Percentiles rank a stretch among this genome's conserved stretches.
These are phyloP conservation scores for Benitochromis conjunctus DNA, from an alignment of 2,113 vertebrate species.

Conservation along the genomic window DNA sequence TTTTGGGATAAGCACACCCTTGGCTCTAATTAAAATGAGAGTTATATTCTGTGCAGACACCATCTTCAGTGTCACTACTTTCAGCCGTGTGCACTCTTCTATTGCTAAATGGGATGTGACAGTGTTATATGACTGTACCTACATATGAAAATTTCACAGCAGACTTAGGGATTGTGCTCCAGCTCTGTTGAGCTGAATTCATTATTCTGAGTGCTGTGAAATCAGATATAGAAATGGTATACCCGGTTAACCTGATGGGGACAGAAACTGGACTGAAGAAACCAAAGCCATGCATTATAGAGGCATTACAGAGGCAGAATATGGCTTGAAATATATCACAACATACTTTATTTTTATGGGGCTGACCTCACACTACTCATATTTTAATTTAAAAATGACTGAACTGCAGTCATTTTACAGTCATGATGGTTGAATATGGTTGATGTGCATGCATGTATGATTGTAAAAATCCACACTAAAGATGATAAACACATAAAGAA, in stretches of 20 bases:
- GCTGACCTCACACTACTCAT: neutral
- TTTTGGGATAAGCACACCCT: neutral
- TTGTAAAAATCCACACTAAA: neutral
- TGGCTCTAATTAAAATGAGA: neutral
- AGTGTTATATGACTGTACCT: neutral
- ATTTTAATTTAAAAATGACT: neutral
- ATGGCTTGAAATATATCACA: conserved; percentile 29
- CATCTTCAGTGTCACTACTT: neutral
- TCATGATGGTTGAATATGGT: neutral
- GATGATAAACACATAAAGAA: neutral
- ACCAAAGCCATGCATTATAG: neutral
- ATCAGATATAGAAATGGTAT: conserved; percentile 39
- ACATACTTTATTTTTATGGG: conserved; percentile 27
- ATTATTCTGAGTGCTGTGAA: conserved; percentile 13
- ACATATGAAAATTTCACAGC: conserved; percentile 2
- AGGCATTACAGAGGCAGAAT: neutral
- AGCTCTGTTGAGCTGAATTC: neutral
- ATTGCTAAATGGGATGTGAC: conserved; percentile 5
- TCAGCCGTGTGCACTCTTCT: neutral
- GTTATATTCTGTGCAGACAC: neutral
- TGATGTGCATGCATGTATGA: neutral
- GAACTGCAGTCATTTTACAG: neutral
- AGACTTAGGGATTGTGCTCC: neutral
- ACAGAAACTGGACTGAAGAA: conserved; percentile 13
- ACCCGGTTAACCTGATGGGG: conserved; percentile 29